A percentile compares a stretch with the other conserved stretches of the same genome.
These are phyloP conservation scores for Leptopilina syphax DNA, from an alignment of 2,888 invertebrate species.

Conservation along the genomic window DNA sequence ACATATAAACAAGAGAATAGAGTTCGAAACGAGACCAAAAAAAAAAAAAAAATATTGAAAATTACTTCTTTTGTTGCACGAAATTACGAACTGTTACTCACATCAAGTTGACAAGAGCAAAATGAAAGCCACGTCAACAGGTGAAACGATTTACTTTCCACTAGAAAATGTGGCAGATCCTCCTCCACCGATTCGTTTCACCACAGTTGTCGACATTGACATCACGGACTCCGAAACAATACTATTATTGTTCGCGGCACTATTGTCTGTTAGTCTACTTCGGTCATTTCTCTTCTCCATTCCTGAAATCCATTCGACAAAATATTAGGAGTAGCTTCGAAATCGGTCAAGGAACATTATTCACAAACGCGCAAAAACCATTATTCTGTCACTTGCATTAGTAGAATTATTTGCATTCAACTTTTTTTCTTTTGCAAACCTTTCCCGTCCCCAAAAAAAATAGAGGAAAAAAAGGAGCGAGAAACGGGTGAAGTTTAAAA, in stretches of 20 bases:
- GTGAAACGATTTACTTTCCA: constrained; percentile 30
- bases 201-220: constrained; percentile 27
- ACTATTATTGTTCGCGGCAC: constrained; percentile 5
- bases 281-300: constrained; percentile 20
- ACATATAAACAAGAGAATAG: background rate
- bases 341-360: constrained; percentile 15
- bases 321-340: constrained; percentile 10
- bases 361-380: background rate
- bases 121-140: constrained; percentile 12
- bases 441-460: no score
- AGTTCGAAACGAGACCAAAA: background rate
- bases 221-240: constrained; percentile 22
- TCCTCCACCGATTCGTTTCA: constrained; percentile 2
- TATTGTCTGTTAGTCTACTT: constrained; percentile 15
- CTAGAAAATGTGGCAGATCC: constrained; percentile 20
- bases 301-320: background rate
- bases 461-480: no score
- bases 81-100: constrained; percentile 17
- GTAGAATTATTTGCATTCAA: no score
- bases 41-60: constrained; percentile 6
- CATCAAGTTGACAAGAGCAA: constrained; percentile 1
- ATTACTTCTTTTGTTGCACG: constrained; percentile 11
- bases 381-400: no score
- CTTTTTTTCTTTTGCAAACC: no score
- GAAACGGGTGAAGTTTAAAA: no score